A percentile compares a stretch with the other conserved stretches of the same genome.
These are phyloP conservation scores for Serilophus lunatus DNA, from an alignment of 2,113 vertebrate species.

Conservation along the genomic window DNA sequence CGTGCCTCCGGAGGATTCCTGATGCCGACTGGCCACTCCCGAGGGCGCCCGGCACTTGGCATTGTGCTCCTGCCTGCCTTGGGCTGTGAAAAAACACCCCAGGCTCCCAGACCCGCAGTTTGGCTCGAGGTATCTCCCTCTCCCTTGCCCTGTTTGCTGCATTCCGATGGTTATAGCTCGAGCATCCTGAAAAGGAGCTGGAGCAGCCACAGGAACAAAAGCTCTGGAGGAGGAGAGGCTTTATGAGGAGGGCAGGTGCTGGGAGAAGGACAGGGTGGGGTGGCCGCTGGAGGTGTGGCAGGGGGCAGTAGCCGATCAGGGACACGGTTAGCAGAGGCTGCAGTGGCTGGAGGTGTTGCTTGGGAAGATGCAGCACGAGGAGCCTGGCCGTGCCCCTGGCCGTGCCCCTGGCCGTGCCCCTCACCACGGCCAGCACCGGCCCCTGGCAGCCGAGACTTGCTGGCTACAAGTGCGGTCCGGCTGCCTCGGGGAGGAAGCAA, in stretches of 20 bases:
- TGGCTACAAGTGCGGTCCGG: rapidly evolving
- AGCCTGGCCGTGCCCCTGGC: too few relatives aligned
- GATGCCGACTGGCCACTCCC: not conserved
- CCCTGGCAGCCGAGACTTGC: rapidly evolving
- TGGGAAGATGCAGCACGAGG: not conserved
- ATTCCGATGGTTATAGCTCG: rapidly evolving
- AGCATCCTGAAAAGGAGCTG: not conserved
- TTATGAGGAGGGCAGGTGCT: not conserved
- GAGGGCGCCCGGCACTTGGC: not conserved
- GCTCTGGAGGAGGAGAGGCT: not conserved
- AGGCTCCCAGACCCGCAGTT: not conserved
- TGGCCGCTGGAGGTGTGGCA: not conserved
- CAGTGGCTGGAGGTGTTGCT: not conserved
- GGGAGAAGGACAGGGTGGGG: not conserved
- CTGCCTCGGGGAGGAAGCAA: too few relatives aligned
- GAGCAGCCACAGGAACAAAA: not conserved
- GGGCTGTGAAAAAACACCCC: rapidly evolving
- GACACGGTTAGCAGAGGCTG: not conserved
- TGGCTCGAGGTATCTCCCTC: not conserved
- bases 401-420: not conserved
- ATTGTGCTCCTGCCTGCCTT: not conserved
- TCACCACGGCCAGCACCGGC: not conserved
- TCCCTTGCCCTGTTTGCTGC: rapidly evolving
- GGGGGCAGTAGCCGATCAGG: not conserved
- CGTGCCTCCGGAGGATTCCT: not conserved